phyloP scores from a whole-genome alignment of 1,140 invertebrate species.

The Lycorma delicatula region DNA sequence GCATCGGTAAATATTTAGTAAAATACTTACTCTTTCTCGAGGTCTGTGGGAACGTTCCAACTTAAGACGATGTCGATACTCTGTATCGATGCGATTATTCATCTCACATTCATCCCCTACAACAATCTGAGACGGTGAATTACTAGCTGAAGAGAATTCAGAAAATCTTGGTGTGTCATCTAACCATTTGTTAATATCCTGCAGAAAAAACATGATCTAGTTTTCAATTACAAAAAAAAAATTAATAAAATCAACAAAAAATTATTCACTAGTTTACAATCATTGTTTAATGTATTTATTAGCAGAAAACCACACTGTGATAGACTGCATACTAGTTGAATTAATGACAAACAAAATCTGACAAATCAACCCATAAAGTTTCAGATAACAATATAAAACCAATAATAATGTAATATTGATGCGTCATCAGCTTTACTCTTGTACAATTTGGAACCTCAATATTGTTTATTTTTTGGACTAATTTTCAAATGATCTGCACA shows the following conservation, averaged over 20 bases:
- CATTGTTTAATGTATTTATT: neutral
- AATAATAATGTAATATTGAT: too few species aligned
- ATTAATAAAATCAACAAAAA: slow-evolving; percentile 7
- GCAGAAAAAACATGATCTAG: slow-evolving; percentile 19
- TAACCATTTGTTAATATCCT: slow-evolving; percentile 80
- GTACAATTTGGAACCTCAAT: too few species aligned
- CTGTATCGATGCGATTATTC: slow-evolving; percentile 35
- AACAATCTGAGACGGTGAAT: slow-evolving; percentile 46
- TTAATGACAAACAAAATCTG: too few species aligned
- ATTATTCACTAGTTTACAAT: too few species aligned
- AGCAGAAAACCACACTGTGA: neutral
- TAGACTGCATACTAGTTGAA: too few species aligned
- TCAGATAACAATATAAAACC: too few species aligned
- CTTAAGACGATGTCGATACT: slow-evolving; percentile 36
- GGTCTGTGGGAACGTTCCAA: slow-evolving; percentile 32
- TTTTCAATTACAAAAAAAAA: too few species aligned
- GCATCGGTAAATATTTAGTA: neutral
- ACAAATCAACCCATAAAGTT: too few species aligned
- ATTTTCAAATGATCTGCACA: too few species aligned
- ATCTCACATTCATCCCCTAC: slow-evolving; percentile 24
- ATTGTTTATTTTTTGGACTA: too few species aligned
- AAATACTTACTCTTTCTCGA: slow-evolving; percentile 19
- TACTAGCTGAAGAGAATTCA: slow-evolving; percentile 61
- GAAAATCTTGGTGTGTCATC: slow-evolving; percentile 69
- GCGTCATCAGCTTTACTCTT: too few species aligned